A percentile compares a stretch with the other conserved stretches of the same genome.
Evolutionary conservation across 2,888 invertebrate genomes (phyloP).

Genomic region (Philaethria dido): DNA sequence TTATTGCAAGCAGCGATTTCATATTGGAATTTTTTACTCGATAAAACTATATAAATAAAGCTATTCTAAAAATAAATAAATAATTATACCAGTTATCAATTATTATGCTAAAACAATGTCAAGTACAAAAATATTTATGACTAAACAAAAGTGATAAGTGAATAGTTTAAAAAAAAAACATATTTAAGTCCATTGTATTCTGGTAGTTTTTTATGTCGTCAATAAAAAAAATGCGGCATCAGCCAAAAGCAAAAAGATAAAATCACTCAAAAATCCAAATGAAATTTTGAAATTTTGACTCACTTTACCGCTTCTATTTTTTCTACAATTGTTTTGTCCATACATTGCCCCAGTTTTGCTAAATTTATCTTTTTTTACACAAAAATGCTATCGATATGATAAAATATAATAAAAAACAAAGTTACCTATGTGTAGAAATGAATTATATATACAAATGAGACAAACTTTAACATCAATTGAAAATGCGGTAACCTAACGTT

Average conservation of each 20-base stretch:
- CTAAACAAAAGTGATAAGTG: conserved; percentile 2
- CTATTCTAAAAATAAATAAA: conserved; percentile 16
- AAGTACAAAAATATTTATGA: background rate
- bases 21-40: conserved; percentile 19
- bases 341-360: conserved; percentile 85
- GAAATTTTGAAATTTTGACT: conserved; percentile 53
- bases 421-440: background rate
- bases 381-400: background rate
- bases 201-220: background rate
- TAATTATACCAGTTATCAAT: background rate
- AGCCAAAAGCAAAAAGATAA: conserved; percentile 12
- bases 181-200: conserved; percentile 1
- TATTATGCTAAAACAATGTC: background rate
- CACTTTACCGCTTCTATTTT: conserved; percentile 68
- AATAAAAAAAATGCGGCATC: background rate
- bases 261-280: conserved; percentile 29
- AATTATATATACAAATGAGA: conserved; percentile 1
- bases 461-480: background rate
- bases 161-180: background rate
- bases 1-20: conserved; percentile 32
- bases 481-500: background rate
- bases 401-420: background rate
- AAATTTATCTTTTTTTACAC: background rate
- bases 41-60: background rate
- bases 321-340: conserved; percentile 82